These are phyloP conservation scores for Psittacula echo DNA, from an alignment of 2,797 vertebrate genomes.

Conservation along the genomic window DNA sequence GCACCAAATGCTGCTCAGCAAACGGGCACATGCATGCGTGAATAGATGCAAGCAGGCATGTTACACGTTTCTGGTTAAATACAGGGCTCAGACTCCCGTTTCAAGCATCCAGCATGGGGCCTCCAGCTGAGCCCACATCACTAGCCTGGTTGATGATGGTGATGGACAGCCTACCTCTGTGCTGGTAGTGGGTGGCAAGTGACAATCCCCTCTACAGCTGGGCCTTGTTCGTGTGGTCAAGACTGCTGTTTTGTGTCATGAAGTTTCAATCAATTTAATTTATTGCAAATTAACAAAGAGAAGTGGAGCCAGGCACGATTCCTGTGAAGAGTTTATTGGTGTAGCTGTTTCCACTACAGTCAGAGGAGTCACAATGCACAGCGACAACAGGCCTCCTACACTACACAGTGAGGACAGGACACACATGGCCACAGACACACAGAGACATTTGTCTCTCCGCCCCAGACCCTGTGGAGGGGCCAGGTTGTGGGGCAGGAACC, in stretches of 20 bases:
- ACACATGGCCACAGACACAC: conserved; percentile 55
- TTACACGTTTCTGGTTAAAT: neutral
- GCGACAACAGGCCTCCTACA: conserved; percentile 64
- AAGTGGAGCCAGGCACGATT: neutral
- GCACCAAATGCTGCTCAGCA: neutral
- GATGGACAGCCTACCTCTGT: neutral
- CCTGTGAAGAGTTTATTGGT: conserved; percentile 71
- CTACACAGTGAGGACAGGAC: conserved; percentile 62
- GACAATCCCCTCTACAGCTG: neutral
- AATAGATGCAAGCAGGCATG: neutral
- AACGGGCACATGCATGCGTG: rapidly evolving
- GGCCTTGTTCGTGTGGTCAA: neutral
- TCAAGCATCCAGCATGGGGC: neutral
- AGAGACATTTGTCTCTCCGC: conserved; percentile 11
- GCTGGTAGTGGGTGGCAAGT: neutral
- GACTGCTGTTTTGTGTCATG: neutral
- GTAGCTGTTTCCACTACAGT: conserved; percentile 71
- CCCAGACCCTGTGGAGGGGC: neutral
- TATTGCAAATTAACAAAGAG: neutral
- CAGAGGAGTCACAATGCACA: conserved; percentile 67
- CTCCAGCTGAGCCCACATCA: neutral
- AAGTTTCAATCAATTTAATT: neutral
- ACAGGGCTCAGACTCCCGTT: neutral
- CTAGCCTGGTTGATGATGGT: neutral
- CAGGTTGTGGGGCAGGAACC: conserved; percentile 34